Conservation (phyloP, 2,113 vertebrate species). For the Oncorhynchus keta region DNA sequence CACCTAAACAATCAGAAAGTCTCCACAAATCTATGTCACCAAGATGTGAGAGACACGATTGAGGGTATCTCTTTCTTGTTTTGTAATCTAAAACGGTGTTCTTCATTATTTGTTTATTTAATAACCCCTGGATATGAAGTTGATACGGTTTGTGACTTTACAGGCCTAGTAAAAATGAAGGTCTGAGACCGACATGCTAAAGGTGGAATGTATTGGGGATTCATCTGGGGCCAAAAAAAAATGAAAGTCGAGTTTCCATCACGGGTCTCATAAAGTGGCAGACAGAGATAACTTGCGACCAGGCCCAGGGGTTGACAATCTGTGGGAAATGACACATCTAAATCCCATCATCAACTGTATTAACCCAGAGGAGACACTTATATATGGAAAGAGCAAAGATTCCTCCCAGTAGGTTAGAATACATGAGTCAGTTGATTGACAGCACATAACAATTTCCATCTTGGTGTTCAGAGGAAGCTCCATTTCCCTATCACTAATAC, state of each 20-base stretch:
- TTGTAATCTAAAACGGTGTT: not conserved
- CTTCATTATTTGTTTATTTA: not conserved
- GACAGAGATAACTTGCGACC: constrained; percentile 40
- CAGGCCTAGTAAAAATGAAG: not conserved
- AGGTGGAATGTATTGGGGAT: constrained; percentile 16
- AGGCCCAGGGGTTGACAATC: constrained; percentile 42
- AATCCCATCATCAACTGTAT: constrained; percentile 69
- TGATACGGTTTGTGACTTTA: not conserved
- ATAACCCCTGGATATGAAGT: not conserved
- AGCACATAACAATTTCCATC: constrained; percentile 45
- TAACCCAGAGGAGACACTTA: constrained; percentile 62
- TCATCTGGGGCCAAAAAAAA: not conserved
- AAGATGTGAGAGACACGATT: not conserved
- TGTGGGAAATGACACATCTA: constrained; percentile 59
- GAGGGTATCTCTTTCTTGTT: not conserved
- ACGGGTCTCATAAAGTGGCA: constrained; percentile 20
- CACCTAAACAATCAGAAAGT: not conserved
- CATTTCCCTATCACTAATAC: constrained; percentile 62
- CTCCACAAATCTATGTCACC: not conserved
- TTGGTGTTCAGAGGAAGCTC: constrained; percentile 23
- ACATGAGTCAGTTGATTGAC: constrained; percentile 58
- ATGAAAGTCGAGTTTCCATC: not conserved
- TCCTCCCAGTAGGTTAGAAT: constrained; percentile 51
- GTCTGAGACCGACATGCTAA: not conserved
- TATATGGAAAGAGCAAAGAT: constrained; percentile 59